Conservation (phyloP, 2,797 vertebrate genomes). For the Gephyroberyx darwinii region DNA sequence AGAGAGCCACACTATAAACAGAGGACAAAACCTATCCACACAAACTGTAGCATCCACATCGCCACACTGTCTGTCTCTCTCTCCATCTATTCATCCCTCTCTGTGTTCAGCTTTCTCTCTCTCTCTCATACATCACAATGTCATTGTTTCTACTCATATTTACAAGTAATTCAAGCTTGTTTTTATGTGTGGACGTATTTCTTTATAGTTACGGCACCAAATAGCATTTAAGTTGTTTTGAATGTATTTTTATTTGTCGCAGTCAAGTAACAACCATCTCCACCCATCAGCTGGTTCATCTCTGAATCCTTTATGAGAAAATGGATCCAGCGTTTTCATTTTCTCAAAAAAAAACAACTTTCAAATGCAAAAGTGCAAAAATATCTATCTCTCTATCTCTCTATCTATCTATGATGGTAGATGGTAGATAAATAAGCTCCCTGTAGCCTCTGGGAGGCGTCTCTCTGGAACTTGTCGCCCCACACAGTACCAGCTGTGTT, state of each 20-base stretch:
- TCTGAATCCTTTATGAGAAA: not conserved
- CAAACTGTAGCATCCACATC: conserved; percentile 9
- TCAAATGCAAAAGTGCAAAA: too few relatives aligned
- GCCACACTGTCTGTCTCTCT: not conserved
- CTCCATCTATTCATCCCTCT: not conserved
- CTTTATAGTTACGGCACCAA: too few relatives aligned
- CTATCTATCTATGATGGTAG: not conserved
- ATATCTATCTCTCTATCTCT: conserved; percentile 23
- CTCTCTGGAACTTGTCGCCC: conserved; percentile 40
- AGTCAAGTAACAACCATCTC: too few relatives aligned
- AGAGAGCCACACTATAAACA: conserved; percentile 21
- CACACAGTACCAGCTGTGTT: conserved; percentile 51
- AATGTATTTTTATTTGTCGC: too few relatives aligned
- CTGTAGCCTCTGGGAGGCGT: conserved; percentile 5
- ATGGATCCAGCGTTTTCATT: too few relatives aligned
- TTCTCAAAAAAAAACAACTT: too few relatives aligned
- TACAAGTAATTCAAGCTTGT: not conserved
- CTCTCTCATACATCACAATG: conserved; percentile 6
- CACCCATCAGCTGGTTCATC: too few relatives aligned
- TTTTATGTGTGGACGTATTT: too few relatives aligned
- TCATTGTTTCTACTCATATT: not conserved
- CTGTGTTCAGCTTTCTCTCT: not conserved
- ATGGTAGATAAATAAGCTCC: too few relatives aligned
- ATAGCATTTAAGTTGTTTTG: too few relatives aligned
- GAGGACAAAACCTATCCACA: conserved; percentile 13